Base-by-base conservation (phyloP, 2,113 vertebrate genomes). In the Siniperca knerii region DNA sequence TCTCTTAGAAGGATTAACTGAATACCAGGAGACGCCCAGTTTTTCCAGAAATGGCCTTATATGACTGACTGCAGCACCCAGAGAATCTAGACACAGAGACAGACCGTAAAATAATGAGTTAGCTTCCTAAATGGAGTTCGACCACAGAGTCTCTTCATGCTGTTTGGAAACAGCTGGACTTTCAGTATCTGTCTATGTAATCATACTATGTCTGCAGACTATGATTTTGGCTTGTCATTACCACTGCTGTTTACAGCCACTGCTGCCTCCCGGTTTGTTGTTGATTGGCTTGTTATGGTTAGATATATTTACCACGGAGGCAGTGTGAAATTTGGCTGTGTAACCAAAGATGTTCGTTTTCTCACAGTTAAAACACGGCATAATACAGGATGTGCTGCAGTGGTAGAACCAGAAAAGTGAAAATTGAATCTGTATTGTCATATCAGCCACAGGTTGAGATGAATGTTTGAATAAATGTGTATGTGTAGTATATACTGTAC, bases 61-160 rank as follows among this genome's bases (percentile, higher is more conserved):
- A 71, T 66, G 69, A 67, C 82, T 87, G 86, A 79, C 73, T 85
- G 40, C 77, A 77, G 61, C 68, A 33, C 77, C 57, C 62, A 72
- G 33, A 81, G 71, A 76, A 73, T 73, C 8, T 55, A 67, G 82
- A 87, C 60, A 48, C 5, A 12, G 67, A 85, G 79, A 82, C 68
- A 76, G 64, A 78, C 80, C 52, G 72, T 52, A 52, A 84, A 88
- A 69, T 87, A 72, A 91, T 88, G 78, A 92, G 74, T 85, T 90
- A 67, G 55, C 54, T 77, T 78, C 44, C 52, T 79, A 80, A 91
- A 90, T 77, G 68, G 83, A 87, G 79, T 62, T 81, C 10, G 50
- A 89, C 88, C 81, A 12, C 85, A 92, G 80, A 71, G 77, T 48
- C 29, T 77, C 77, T 54, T 77, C 60, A 77, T 23, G 78, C 79